Evolutionary conservation across 2,888 invertebrate genomes (phyloP), one percentile per base, ranked within the genome.

Genomic region (Drosophila paranaensis): DNA sequence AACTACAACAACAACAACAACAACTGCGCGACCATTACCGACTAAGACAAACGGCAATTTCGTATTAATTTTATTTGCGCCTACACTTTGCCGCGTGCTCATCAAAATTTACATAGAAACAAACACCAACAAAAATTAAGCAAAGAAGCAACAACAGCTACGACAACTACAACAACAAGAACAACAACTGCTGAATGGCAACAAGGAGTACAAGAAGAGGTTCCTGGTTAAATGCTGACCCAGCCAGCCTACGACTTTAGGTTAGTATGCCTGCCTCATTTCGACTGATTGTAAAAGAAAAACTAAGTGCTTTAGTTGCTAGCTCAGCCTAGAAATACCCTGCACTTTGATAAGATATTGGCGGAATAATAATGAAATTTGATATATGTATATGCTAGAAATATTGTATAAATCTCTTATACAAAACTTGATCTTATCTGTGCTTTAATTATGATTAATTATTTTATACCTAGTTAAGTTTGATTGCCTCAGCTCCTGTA

Each of bases 61-160:
- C 54, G 81, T 81, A 88, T 89, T 88, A 89, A 85, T 88, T 89
- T 84, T 82, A 87, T 85, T 89, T 85, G 88, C 78, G 82, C 74
- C 69, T 70, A 81, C 69, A 81, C 68, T 81, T 78, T 79, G 68
- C 81, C 70, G 71, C 75, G 82, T 80, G 82, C 79, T 77, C 79
- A 77, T 88, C 79, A 79, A 81, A 85, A 85, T 85, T 80, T 88
- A 90, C 90, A 89, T 88, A 89, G 88, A 88, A 88, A 82, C 56
- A 78, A 77, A 74, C 77, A 74, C 77, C 80, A 77, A 69, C 20
- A 55, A 67, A 55, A 37, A 40, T 45, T 14, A 58, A 48, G 45
- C 40, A 60, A 25, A 58, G 53, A 53, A 69, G 25, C 56, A 69
- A 48, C 40, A 42, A 16, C 40, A 43, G 30, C 54, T 62, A 66